Evolutionary conservation across 2,797 vertebrate genomes (phyloP).

Genomic region (Xenops minutus): DNA sequence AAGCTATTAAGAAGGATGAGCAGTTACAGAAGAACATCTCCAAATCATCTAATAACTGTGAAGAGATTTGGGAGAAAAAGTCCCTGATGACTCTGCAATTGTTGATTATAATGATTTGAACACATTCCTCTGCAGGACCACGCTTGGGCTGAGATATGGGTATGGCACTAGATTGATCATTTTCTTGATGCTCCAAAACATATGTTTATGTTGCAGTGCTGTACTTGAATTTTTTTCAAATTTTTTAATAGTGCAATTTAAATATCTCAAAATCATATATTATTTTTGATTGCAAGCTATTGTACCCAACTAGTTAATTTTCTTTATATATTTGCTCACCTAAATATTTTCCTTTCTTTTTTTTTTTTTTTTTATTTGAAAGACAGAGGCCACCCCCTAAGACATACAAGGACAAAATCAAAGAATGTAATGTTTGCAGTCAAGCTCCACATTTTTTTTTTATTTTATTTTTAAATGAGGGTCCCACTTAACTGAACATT

Average conservation of each 20-base stretch:
- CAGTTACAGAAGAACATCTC: background rate
- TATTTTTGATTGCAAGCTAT: background rate
- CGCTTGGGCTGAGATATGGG: rapidly evolving
- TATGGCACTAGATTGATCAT: background rate
- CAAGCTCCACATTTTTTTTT: background rate
- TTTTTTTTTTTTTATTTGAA: background rate
- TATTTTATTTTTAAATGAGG: background rate
- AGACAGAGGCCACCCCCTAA: background rate
- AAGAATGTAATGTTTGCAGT: background rate
- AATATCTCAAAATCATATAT: background rate
- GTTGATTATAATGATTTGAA: background rate
- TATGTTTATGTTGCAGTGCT: background rate
- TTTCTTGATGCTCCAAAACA: background rate
- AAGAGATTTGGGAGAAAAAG: background rate
- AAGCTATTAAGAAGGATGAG: background rate
- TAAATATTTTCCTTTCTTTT: background rate
- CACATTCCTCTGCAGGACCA: background rate
- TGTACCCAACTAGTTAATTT: background rate
- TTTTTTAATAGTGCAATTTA: background rate
- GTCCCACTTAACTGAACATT: background rate
- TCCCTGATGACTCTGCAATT: background rate
- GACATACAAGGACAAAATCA: background rate
- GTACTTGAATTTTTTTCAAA: background rate
- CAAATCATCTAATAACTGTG: background rate
- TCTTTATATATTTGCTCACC: background rate